phyloP scores from a whole-genome alignment of 1,140 invertebrate genomes.

The Trichonephila clavata region DNA sequence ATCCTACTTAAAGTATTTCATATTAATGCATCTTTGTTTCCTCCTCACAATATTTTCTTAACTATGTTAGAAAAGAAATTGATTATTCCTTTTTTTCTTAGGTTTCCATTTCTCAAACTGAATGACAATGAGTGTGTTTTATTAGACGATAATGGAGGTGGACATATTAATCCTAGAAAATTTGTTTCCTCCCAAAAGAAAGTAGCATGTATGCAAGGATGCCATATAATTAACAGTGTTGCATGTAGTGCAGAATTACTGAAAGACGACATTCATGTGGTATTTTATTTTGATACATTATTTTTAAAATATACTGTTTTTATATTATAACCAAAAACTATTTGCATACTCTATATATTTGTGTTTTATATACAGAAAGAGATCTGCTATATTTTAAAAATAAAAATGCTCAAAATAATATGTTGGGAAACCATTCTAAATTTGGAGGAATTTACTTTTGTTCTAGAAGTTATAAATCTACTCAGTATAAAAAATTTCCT shows the following conservation, averaged over 20 bases:
- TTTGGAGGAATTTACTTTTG: too few relatives aligned
- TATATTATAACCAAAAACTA: too few relatives aligned
- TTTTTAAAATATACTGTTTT: too few relatives aligned
- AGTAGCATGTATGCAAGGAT: constrained; percentile 48
- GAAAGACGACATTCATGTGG: neutral
- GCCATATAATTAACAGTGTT: constrained; percentile 23
- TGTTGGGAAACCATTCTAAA: too few relatives aligned
- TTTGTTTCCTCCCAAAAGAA: constrained; percentile 62
- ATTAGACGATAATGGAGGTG: constrained; percentile 44
- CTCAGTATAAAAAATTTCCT: too few relatives aligned
- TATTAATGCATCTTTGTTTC: too few relatives aligned
- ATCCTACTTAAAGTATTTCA: too few relatives aligned
- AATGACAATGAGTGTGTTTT: constrained; percentile 41
- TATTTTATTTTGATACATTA: neutral
- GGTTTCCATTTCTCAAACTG: constrained; percentile 54
- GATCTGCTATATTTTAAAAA: too few relatives aligned
- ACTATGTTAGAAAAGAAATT: neutral
- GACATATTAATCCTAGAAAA: constrained; percentile 53
- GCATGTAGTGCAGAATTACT: neutral
- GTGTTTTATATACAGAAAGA: too few relatives aligned
- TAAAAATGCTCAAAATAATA: too few relatives aligned
- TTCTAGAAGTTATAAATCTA: too few relatives aligned
- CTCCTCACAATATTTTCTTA: neutral
- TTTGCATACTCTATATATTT: too few relatives aligned
- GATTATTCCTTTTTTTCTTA: neutral